phyloP scores from a whole-genome alignment of 1,140 invertebrate genomes.

The Micrasema longulum region DNA sequence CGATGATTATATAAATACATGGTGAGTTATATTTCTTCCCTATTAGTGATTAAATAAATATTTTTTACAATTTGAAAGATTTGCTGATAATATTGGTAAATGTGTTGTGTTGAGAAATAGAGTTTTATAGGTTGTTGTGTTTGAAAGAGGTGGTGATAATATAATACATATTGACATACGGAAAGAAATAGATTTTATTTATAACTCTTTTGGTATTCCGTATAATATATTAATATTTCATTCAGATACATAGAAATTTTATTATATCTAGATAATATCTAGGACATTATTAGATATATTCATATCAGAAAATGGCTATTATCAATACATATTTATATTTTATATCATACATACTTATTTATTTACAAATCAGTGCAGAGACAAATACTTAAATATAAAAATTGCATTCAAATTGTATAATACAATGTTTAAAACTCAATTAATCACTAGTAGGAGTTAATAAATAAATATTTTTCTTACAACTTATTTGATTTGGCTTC shows the following conservation, averaged over 20 bases:
- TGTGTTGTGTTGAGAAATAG: neutral
- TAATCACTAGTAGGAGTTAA: too few relatives aligned
- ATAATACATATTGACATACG: too few relatives aligned
- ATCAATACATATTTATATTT: constrained; percentile 5
- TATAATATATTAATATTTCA: constrained; percentile 16
- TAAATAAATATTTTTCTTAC: too few relatives aligned
- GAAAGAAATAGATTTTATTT: too few relatives aligned
- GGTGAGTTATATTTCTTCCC: neutral
- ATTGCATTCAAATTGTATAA: neutral
- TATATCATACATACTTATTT: constrained; percentile 10
- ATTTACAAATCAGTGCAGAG: constrained; percentile 33
- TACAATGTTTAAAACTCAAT: too few relatives aligned
- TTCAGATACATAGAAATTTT: constrained; percentile 11
- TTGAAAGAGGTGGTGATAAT: neutral
- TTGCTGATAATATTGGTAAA: neutral
- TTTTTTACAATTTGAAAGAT: neutral
- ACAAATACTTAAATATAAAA: constrained; percentile 31
- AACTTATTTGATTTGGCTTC: too few relatives aligned
- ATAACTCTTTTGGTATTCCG: too few relatives aligned
- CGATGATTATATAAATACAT: neutral
- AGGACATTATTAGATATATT: constrained; percentile 25
- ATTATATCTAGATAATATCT: constrained; percentile 19
- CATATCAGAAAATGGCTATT: constrained; percentile 20
- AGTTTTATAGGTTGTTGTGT: constrained; percentile 12
- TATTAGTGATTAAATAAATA: neutral